Base-by-base conservation (phyloP, 2,888 invertebrate genomes). In the Drosophila vallismaia region DNA sequence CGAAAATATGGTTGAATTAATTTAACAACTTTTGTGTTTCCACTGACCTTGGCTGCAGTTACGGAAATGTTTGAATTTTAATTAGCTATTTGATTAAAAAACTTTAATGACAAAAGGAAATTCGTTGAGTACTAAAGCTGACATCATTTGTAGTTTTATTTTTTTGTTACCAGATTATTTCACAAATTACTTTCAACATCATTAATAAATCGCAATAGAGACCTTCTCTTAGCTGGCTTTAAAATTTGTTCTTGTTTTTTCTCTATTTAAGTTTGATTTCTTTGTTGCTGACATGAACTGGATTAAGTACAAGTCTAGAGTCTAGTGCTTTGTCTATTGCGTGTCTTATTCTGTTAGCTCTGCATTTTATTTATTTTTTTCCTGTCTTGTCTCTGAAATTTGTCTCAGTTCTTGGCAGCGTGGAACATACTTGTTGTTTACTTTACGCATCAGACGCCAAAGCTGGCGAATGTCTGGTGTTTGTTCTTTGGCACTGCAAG, bases 401-500 rank as follows among this genome's bases (percentile, higher is more conserved):
- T 66, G 40, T 33, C 40, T 62, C 26, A 46, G 38, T 38, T 19
- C 14, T 36, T 67, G n/a, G 44, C 14, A 31, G 56, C 31, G 26
- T 29, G 55, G 26, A 49, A 45, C 45, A 36, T 69, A 38, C 33
- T 40, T 40, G 71, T 59, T 59, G 71, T 59, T 59, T 58, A 59
- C 71, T 51, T 38, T 60, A 38, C 49, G 45, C 53, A 53, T 70
- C 66, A 53, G 71, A 49, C 51, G 38, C 46, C 48, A 24, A 6
- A 50, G 40, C 52, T 12, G 48, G 77, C 62, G 75, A 64, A 19
- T 63, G 48, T 54, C 45, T 53, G 63, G 48, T 50, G 63, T 55
- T 66, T 67, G 55, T 54, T 67, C 45, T 55, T 44, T 62, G 59
- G 29, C 49, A 59, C 64, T 71, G 70, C 40, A 62, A 74, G 78